phyloP scores from a whole-genome alignment of 2,113 vertebrate species.

The Bettongia penicillata region DNA sequence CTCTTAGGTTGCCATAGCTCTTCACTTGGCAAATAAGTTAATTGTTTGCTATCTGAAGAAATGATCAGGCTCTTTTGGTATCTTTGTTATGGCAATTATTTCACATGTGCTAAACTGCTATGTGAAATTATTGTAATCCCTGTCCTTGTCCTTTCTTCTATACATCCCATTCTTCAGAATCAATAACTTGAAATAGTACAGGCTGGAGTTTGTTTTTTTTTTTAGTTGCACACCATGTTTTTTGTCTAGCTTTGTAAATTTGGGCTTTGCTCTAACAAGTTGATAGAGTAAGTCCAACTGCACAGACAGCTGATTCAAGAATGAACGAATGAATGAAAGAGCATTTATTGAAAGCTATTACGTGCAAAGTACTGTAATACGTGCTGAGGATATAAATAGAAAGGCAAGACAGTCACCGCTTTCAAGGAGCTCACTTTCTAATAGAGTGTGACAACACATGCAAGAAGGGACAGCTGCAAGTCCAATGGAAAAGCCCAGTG shows the following conservation, averaged over 20 bases:
- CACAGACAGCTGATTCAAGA: neutral
- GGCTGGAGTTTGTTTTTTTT: neutral
- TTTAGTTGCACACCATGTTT: neutral
- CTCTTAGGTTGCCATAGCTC: neutral
- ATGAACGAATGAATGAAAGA: neutral
- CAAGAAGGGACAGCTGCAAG: neutral
- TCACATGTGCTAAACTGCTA: neutral
- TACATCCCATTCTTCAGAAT: neutral
- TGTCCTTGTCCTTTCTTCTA: neutral
- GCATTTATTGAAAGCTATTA: neutral
- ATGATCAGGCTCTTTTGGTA: neutral
- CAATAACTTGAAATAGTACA: neutral
- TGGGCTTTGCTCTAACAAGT: neutral
- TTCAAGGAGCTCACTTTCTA: neutral
- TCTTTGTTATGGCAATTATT: neutral
- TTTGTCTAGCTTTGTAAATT: neutral
- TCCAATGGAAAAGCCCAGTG: neutral
- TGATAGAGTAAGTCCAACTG: neutral
- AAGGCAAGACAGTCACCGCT: neutral
- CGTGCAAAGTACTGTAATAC: neutral
- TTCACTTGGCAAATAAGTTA: neutral
- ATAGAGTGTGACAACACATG: neutral
- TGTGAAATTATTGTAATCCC: neutral
- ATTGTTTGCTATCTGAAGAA: neutral
- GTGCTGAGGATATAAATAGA: neutral